Evolutionary conservation across 2,888 invertebrate species (phyloP).

Genomic region (Ectemnius continuus): DNA sequence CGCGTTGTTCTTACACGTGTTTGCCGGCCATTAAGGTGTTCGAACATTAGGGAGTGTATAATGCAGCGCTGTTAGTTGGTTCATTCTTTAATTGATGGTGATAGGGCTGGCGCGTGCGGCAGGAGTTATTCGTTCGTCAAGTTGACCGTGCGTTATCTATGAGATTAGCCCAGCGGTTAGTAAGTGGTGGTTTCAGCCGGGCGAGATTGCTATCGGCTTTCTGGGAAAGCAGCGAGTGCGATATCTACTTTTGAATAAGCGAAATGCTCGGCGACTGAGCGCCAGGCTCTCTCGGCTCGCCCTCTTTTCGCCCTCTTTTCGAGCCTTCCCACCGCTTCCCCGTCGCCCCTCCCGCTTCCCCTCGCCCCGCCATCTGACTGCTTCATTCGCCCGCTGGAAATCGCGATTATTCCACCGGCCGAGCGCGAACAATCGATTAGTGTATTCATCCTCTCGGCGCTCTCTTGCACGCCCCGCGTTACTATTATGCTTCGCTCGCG

Average conservation of each 20-base stretch:
- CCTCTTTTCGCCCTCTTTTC: neutral
- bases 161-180: neutral
- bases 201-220: conserved; percentile 34
- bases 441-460: conserved; percentile 42
- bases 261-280: conserved; percentile 14
- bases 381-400: conserved; percentile 27
- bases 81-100: neutral
- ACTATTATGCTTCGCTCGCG: conserved; percentile 25
- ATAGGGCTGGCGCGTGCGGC: neutral
- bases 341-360: conserved; percentile 21
- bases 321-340: conserved; percentile 18
- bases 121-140: neutral
- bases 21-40: too few relatives aligned
- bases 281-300: conserved; percentile 1
- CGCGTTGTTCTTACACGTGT: too few relatives aligned
- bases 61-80: neutral
- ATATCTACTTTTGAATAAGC: conserved; percentile 36
- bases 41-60: too few relatives aligned
- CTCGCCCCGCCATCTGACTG: conserved; percentile 12
- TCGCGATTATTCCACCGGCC: conserved; percentile 40
- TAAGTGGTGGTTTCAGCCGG: conserved; percentile 30
- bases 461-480: conserved; percentile 17
- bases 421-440: conserved; percentile 48
- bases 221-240: conserved; percentile 29
- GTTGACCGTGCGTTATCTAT: conserved; percentile 1